Percentiles rank a stretch among this genome's conserved stretches.
Evolutionary conservation across 2,888 invertebrate species (phyloP).

Genomic region (Euzophera pinguis): DNA sequence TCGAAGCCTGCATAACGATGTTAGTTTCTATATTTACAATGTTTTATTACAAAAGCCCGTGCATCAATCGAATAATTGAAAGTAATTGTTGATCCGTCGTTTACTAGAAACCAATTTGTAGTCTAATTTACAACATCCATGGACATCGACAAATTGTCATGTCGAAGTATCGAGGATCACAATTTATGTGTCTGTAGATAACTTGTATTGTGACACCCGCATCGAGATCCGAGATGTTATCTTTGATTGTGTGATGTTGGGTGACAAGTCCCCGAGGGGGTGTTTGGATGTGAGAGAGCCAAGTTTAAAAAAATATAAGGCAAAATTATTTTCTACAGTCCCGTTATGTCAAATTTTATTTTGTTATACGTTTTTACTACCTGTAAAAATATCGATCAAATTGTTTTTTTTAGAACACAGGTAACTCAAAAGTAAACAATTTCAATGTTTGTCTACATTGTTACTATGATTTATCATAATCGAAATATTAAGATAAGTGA

Average conservation of each 20-base stretch:
- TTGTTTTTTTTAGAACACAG: too few species aligned
- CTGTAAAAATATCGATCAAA: too few species aligned
- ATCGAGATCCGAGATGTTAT: conserved; percentile 37
- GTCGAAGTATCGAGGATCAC: conserved; percentile 22
- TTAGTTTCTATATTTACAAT: neutral
- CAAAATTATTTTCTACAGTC: too few species aligned
- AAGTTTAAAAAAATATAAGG: neutral
- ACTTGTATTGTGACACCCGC: conserved; percentile 41
- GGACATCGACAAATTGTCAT: conserved; percentile 7
- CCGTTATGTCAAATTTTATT: too few species aligned
- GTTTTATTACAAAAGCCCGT: neutral
- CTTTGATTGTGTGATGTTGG: conserved; percentile 4
- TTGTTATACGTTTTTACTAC: too few species aligned
- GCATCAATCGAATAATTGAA: neutral
- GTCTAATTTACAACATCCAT: neutral
- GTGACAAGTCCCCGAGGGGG: neutral
- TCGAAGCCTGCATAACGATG: neutral
- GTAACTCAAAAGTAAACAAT: too few species aligned
- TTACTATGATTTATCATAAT: too few species aligned
- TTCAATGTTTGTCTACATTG: too few species aligned
- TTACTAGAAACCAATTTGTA: conserved; percentile 11
- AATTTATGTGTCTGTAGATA: conserved; percentile 34
- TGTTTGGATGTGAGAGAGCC: neutral
- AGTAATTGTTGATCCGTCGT: conserved; percentile 7
- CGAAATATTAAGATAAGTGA: too few species aligned